A percentile compares a stretch with the other conserved stretches of the same genome.
phyloP scores from a whole-genome alignment of 2,113 vertebrate genomes.

The Mugil cephalus region DNA sequence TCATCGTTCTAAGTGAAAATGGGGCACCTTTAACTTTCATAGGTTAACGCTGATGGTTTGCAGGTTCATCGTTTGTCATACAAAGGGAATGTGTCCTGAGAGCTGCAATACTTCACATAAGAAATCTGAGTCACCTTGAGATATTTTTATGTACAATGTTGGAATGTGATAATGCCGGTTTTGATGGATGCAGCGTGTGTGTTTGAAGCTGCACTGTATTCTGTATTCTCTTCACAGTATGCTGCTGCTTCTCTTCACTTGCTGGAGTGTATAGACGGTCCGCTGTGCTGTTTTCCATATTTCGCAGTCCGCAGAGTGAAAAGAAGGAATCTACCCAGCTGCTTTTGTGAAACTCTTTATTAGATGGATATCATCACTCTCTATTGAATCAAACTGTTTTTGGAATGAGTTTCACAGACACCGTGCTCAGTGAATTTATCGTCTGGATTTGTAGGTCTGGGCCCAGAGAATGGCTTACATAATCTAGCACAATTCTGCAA shows the following conservation, averaged over 20 bases:
- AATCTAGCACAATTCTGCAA: constrained; percentile 43
- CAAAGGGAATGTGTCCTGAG: constrained; percentile 17
- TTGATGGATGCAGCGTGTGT: constrained; percentile 39
- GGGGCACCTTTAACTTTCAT: constrained; percentile 6
- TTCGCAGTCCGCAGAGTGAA: constrained; percentile 57
- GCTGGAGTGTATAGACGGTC: constrained; percentile 34
- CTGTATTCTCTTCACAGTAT: constrained; percentile 47
- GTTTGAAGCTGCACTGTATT: constrained; percentile 28
- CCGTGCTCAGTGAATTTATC: constrained; percentile 32
- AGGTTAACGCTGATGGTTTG: constrained; percentile 17
- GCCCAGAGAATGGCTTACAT: constrained; percentile 52
- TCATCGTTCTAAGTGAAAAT: constrained; percentile 16
- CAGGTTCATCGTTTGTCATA: constrained; percentile 33
- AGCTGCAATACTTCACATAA: constrained; percentile 32
- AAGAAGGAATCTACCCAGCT: constrained; percentile 48
- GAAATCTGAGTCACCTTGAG: constrained; percentile 48
- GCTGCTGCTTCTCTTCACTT: constrained; percentile 44
- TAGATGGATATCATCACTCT: constrained; percentile 50
- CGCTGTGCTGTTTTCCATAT: constrained; percentile 44
- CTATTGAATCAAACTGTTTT: constrained; percentile 62
- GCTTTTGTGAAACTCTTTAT: constrained; percentile 57
- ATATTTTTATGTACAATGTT: constrained; percentile 57
- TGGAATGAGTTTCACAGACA: constrained; percentile 55
- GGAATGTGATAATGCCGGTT: constrained; percentile 36
- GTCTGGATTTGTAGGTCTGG: constrained; percentile 44